phyloP scores from a whole-genome alignment of 1,140 invertebrate genomes.

The Halictus rubicundus region DNA sequence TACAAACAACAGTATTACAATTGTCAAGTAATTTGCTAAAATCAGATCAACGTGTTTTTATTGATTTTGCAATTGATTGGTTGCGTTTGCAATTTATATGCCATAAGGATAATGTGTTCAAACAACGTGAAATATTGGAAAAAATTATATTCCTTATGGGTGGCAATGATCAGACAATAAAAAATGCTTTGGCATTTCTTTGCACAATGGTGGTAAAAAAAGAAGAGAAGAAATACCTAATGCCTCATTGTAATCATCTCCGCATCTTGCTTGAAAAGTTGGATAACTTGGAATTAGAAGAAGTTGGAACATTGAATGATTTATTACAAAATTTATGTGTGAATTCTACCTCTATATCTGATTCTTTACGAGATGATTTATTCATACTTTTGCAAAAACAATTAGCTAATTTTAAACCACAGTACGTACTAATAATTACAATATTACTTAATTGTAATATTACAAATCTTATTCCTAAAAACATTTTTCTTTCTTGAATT shows the following conservation, averaged over 20 bases:
- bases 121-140: conserved; percentile 74
- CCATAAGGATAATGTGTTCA: conserved; percentile 67
- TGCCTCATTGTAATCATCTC: conserved; percentile 75
- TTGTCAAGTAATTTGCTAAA: conserved; percentile 73
- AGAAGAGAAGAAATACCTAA: conserved; percentile 68
- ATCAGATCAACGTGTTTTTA: conserved; percentile 65
- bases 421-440: conserved; percentile 68
- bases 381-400: conserved; percentile 84
- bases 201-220: conserved; percentile 69
- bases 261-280: conserved; percentile 82
- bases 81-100: conserved; percentile 71
- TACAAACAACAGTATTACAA: conserved; percentile 68
- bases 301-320: conserved; percentile 82
- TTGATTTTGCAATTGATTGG: conserved; percentile 75
- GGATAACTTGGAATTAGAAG: conserved; percentile 81
- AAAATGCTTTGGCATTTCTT: conserved; percentile 71
- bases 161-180: conserved; percentile 72
- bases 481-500: conserved; percentile 44
- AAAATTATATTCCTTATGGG: conserved; percentile 74
- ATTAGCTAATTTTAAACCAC: conserved; percentile 79
- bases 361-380: conserved; percentile 82
- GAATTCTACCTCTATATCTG: conserved; percentile 73
- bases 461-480: conserved; percentile 18
- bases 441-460: neutral
- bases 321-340: conserved; percentile 81